Percentiles rank a stretch among this genome's conserved stretches.
phyloP scores from a whole-genome alignment of 2,888 invertebrate species.

The Agrotis exclamationis region DNA sequence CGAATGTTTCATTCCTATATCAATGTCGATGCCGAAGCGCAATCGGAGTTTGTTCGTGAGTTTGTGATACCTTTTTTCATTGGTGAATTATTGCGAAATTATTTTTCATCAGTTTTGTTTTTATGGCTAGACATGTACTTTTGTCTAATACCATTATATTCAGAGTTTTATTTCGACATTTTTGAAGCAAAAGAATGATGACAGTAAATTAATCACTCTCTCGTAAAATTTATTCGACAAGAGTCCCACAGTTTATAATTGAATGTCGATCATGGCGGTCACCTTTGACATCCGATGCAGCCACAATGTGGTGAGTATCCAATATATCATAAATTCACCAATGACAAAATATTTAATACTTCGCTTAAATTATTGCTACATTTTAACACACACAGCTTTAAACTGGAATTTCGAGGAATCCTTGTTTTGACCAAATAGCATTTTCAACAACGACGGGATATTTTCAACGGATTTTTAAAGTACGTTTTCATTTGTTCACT shows the following conservation, averaged over 20 bases:
- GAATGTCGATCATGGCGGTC: slow-evolving; percentile 46
- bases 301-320: slow-evolving; percentile 28
- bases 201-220: slow-evolving; percentile 7
- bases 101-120: slow-evolving; percentile 40
- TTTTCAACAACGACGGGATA: slow-evolving; percentile 13
- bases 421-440: slow-evolving; percentile 16
- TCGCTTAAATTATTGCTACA: slow-evolving; percentile 19
- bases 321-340: slow-evolving; percentile 18
- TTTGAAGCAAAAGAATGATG: slow-evolving; percentile 1
- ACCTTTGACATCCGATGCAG: slow-evolving; percentile 33
- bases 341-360: slow-evolving; percentile 23
- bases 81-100: slow-evolving; percentile 43
- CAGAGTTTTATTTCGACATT: background rate
- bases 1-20: slow-evolving; percentile 84
- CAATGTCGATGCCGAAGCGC: slow-evolving; percentile 77
- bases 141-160: background rate
- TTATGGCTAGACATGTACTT: slow-evolving; percentile 36
- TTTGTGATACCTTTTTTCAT: slow-evolving; percentile 59
- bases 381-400: background rate
- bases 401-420: slow-evolving; percentile 9
- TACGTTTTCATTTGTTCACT: slow-evolving; percentile 54
- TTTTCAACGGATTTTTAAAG: slow-evolving; percentile 30
- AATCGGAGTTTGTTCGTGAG: slow-evolving; percentile 65
- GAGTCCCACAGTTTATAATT: slow-evolving; percentile 34
- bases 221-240: slow-evolving; percentile 20